phyloP scores from a whole-genome alignment of 64 coral and sea anemone species.

The Catalaphyllia jardinei region DNA sequence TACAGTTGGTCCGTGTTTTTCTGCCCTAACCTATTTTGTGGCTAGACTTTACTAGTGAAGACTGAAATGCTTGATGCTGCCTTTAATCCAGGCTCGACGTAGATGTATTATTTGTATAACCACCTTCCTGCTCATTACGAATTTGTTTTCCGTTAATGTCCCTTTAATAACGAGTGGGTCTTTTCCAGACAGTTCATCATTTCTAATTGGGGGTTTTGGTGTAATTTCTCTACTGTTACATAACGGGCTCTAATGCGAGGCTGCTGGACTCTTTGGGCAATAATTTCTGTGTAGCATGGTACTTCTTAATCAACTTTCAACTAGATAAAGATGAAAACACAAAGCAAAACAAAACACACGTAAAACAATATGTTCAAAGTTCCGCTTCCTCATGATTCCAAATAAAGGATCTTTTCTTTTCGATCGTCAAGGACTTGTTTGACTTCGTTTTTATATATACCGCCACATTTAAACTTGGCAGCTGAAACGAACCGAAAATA shows the following conservation, averaged over 20 bases:
- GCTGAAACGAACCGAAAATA: background rate
- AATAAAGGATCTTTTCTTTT: conserved; percentile 6
- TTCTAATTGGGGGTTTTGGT: background rate
- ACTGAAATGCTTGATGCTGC: background rate
- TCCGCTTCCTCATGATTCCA: background rate
- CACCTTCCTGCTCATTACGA: conserved; percentile 38
- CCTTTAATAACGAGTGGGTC: background rate
- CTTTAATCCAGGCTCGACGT: background rate
- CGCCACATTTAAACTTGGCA: background rate
- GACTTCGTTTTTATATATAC: background rate
- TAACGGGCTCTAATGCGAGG: background rate
- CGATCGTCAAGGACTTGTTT: background rate
- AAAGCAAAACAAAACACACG: conserved; percentile 1
- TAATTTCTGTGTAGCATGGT: background rate
- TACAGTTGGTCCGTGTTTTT: background rate
- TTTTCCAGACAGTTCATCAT: conserved; percentile 3
- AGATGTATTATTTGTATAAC: conserved; percentile 1
- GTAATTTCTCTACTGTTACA: background rate
- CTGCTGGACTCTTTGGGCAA: background rate
- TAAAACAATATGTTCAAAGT: background rate
- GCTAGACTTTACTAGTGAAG: background rate
- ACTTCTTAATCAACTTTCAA: conserved; percentile 10
- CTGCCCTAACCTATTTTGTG: background rate
- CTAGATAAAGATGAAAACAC: background rate
- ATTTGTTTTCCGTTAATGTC: conserved; percentile 17